Base-by-base conservation (phyloP, 2,113 vertebrate genomes). In the Gobiocypris rarus region DNA sequence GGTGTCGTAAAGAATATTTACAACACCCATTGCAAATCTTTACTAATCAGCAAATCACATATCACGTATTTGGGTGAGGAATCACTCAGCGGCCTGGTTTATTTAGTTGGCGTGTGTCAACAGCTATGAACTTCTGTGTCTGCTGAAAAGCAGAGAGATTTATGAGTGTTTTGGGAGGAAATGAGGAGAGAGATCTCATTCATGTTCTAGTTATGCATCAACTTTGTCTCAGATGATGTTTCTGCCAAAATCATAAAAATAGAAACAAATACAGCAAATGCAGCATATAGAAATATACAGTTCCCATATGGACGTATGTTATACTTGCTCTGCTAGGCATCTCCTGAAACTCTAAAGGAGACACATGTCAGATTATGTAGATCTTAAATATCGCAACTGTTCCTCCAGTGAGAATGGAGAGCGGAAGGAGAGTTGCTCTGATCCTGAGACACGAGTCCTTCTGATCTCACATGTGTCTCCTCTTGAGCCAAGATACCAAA, bases 161-260 rank as follows among this genome's bases (percentile, higher is more conserved):
- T 79, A 45, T 63, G 38, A 63, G 58, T 45, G 24, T 63, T 79
- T 63, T 26, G 56, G 41, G 9, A 61, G 34, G 38, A 79, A 79
- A 63, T 45, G 8, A 61, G n/a, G n/a, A 48, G 38, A 79, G 58
- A 79, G 14, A 3, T 9, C 24, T 79, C 45, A 24, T 41, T 45
- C 45, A 26, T 63, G n/a, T 43, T 61, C n/a, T 6, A 17, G 34
- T 63, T 28, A 17, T 19, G 76, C 54, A 24, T 77, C 75, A 41
- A 24, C 22, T 38, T 58, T 34, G 28, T 38, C 22, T 63, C 41
- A 11, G 34, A 7, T 52, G 34, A 7, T 52, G 15, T 31, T 41
- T 41, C 5, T 75, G 71, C 24, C 45, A 52, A 52, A 31, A 75
- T 31, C 73, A 75, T 50, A 28, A 24, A 75, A 75, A 75, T 75